Percentiles rank a stretch among this genome's conserved stretches.
Conservation (phyloP, 2,113 vertebrate species). For the Genyomyrus donnyi region DNA sequence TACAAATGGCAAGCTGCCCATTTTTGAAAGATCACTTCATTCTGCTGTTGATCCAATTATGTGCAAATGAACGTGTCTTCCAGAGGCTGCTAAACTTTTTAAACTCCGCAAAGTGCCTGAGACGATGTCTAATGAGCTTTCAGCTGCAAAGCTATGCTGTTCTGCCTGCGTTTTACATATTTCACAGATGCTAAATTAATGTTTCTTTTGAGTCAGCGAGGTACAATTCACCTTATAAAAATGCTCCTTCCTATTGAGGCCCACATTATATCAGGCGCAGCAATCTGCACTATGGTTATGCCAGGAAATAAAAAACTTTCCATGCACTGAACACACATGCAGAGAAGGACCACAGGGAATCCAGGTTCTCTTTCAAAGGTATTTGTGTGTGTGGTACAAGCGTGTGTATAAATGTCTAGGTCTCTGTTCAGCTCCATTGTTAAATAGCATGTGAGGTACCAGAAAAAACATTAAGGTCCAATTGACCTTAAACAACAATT, state of each 20-base stretch:
- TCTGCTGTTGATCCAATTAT: constrained; percentile 69
- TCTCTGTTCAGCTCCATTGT: neutral
- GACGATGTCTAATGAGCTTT: constrained; percentile 67
- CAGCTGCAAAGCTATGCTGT: constrained; percentile 57
- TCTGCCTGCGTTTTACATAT: constrained; percentile 43
- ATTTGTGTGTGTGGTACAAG: neutral
- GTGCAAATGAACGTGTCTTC: constrained; percentile 58
- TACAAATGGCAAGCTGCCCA: constrained; percentile 66
- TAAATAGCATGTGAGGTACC: neutral
- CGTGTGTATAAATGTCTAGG: neutral
- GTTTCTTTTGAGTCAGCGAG: constrained; percentile 49
- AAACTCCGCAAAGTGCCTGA: constrained; percentile 66
- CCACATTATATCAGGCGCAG: neutral
- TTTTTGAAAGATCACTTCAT: constrained; percentile 67
- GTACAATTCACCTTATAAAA: constrained; percentile 14
- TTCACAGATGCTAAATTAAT: constrained; percentile 26
- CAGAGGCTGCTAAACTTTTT: constrained; percentile 61
- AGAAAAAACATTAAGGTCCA: neutral
- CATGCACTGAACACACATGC: neutral
- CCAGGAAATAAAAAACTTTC: neutral
- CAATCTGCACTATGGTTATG: neutral
- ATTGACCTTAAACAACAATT: neutral
- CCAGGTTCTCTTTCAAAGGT: neutral
- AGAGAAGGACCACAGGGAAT: neutral
- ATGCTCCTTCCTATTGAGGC: neutral